A percentile compares a stretch with the other conserved stretches of the same genome.
Conservation (phyloP, 2,888 invertebrate genomes). For the Eilema sororculum region DNA sequence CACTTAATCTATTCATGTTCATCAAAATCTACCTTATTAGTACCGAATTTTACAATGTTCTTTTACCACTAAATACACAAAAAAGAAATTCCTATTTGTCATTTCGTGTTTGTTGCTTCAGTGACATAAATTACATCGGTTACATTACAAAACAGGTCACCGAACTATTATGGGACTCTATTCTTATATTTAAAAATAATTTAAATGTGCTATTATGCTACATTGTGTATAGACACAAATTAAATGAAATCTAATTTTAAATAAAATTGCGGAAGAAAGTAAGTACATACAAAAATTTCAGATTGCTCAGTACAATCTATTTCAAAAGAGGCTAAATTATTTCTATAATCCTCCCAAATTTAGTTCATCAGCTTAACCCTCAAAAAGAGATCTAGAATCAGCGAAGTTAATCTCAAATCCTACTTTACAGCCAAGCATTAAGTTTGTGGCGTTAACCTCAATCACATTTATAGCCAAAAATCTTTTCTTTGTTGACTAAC, state of each 20-base stretch:
- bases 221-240: background rate
- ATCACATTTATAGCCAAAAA: slow-evolving; percentile 57
- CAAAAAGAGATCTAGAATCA: slow-evolving; percentile 33
- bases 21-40: background rate
- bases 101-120: background rate
- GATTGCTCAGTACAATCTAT: background rate
- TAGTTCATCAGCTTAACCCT: background rate
- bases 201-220: background rate
- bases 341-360: background rate
- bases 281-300: background rate
- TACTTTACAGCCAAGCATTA: slow-evolving; percentile 46
- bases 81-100: background rate
- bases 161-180: background rate
- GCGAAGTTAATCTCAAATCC: slow-evolving; percentile 30
- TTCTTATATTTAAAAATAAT: too few relatives aligned
- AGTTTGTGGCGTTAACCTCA: slow-evolving; percentile 54
- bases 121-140: background rate
- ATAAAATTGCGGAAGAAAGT: too few relatives aligned
- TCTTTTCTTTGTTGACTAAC: slow-evolving; percentile 72
- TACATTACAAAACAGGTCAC: background rate
- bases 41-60: background rate
- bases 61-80: background rate
- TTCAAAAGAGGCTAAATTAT: background rate
- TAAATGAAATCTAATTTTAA: background rate
- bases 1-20: background rate